Evolutionary conservation across 2,113 vertebrate genomes (phyloP).

Genomic region (Lates calcarifer): DNA sequence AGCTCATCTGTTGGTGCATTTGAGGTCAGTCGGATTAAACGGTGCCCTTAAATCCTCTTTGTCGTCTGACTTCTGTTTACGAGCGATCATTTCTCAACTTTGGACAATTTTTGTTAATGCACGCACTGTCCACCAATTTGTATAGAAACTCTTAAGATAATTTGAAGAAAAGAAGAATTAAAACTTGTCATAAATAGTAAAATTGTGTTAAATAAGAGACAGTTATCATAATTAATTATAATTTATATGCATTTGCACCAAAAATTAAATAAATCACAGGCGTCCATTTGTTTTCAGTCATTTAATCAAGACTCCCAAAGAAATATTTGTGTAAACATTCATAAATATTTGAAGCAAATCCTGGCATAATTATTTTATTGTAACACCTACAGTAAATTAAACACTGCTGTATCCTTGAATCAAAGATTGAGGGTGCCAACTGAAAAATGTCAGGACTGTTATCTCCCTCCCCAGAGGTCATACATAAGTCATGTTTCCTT

Average conservation of each 20-base stretch:
- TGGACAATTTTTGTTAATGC: not conserved
- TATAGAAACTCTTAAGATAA: not conserved
- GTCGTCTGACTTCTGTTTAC: conserved; percentile 53
- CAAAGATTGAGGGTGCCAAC: not conserved
- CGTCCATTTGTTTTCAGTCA: not conserved
- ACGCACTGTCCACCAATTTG: too few species aligned
- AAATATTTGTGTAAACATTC: not conserved
- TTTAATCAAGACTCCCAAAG: not conserved
- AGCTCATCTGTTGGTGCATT: conserved; percentile 62
- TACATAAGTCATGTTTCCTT: conserved; percentile 70
- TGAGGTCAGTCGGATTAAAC: conserved; percentile 74
- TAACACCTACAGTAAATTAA: not conserved
- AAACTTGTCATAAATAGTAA: not conserved
- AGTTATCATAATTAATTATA: not conserved
- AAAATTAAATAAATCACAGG: not conserved
- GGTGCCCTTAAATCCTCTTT: conserved; percentile 67
- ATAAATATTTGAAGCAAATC: not conserved
- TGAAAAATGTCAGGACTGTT: conserved; percentile 6
- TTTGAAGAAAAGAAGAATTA: not conserved
- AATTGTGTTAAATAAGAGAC: not conserved
- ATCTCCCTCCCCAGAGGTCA: conserved; percentile 45
- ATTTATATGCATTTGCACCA: not conserved
- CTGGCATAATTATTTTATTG: not conserved
- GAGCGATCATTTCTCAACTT: conserved; percentile 41
- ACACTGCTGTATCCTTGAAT: not conserved